A percentile compares a stretch with the other conserved stretches of the same genome.
These are phyloP conservation scores for Tragulus kanchil DNA, from an alignment of 2,113 vertebrate species.

Conservation along the genomic window DNA sequence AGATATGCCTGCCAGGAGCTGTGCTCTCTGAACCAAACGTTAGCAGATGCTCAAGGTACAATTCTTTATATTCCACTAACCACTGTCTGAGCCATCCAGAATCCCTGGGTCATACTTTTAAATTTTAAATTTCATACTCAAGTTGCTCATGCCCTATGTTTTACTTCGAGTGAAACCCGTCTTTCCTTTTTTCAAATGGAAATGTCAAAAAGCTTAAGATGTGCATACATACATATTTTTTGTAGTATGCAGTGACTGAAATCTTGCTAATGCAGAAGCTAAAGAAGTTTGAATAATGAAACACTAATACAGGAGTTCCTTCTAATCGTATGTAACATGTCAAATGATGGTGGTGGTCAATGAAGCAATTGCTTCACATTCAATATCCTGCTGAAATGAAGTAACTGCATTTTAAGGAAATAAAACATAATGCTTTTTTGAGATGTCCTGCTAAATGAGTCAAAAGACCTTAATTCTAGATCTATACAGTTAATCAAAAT, in stretches of 20 bases:
- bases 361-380: slow-evolving; percentile 62
- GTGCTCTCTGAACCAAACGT: slow-evolving; percentile 47
- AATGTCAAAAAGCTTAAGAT: slow-evolving; percentile 62
- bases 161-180: slow-evolving; percentile 67
- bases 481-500: slow-evolving; percentile 75
- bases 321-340: slow-evolving; percentile 27
- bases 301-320: slow-evolving; percentile 43
- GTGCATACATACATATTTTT: neutral
- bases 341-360: slow-evolving; percentile 73
- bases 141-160: neutral
- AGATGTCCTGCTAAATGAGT: slow-evolving; percentile 62
- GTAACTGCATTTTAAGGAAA: slow-evolving; percentile 70
- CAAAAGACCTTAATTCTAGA: slow-evolving; percentile 75
- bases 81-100: slow-evolving; percentile 17
- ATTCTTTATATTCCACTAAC: neutral
- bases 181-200: slow-evolving; percentile 59
- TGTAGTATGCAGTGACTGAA: slow-evolving; percentile 39
- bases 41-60: neutral
- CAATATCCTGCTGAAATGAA: slow-evolving; percentile 61
- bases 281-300: slow-evolving; percentile 61
- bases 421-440: slow-evolving; percentile 58
- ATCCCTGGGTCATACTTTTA: slow-evolving; percentile 18
- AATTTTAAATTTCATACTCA: slow-evolving; percentile 57
- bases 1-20: neutral
- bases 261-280: slow-evolving; percentile 68